Evolutionary conservation across 2,888 invertebrate genomes (phyloP), one percentile per base, ranked within the genome.

Genomic region (Beris chalybata): DNA sequence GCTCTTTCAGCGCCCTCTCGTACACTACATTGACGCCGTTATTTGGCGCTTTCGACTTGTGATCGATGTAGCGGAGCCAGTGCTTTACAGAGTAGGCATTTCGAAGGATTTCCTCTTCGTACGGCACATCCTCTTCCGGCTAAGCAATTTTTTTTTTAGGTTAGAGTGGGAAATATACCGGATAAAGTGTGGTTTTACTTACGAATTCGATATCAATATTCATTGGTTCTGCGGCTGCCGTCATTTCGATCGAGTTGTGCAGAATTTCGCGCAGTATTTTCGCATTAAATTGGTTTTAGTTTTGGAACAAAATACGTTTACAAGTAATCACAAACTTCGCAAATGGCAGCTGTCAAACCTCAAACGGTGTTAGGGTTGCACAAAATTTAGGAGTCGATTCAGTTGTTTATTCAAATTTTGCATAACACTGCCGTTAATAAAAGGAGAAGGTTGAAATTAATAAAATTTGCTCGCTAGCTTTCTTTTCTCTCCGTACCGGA

Each of bases 1-100:
- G 82, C 81, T 98, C 95, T 78, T 96, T 97, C 0, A 99, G 81
- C 0, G 99, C 95, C 76, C 99, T 85, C 80, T 99, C 99, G 80
- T 95, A 99, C 4, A 99, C 90, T 74, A 95, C 85, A 79, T 96
- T 97, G 3, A 96, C 87, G 69, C 89, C 90, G 78, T 87, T 83
- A 77, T 90, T 91, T 0, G 93, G 88, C 0, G 92, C 87, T 73
- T 87, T 87, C 77, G 94, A 94, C 77, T 97, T 95, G 79, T 97
- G 96, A 67, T 98, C 97, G 66, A 99, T 93, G 77, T 98, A 99
- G 15, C 99, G 87, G 64, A 97, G 85, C 99, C 99, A 99, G 78
- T 97, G 96, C 80, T 97, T 97, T 0, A 99, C 94, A 1, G 97
- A 97, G 81, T 90, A 97, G 0, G 97, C 96, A 82, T 99, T 99